A percentile compares a stretch with the other conserved stretches of the same genome.
Evolutionary conservation across 2,888 invertebrate species (phyloP).

Genomic region (Andrena fulva): DNA sequence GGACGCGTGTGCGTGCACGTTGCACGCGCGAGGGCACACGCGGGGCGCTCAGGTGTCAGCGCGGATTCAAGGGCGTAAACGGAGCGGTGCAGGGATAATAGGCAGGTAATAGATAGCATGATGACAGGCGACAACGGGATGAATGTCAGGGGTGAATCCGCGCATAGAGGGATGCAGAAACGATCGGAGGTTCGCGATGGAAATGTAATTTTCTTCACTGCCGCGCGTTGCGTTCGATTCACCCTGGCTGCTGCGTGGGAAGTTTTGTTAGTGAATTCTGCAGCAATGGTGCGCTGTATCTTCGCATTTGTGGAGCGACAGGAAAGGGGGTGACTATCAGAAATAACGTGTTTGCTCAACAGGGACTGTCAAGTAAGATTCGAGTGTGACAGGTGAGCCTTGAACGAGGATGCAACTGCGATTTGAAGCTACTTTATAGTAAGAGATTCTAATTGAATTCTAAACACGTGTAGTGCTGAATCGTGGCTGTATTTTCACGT

Average conservation of each 20-base stretch:
- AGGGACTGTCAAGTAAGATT: not conserved
- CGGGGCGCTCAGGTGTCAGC: slow-evolving; percentile 55
- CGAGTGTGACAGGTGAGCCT: slow-evolving; percentile 18
- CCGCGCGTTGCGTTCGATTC: not conserved
- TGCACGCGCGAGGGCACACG: slow-evolving; percentile 11
- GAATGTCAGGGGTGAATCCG: slow-evolving; percentile 54
- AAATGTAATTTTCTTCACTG: slow-evolving; percentile 25
- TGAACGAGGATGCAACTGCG: slow-evolving; percentile 29
- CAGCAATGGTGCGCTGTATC: not conserved
- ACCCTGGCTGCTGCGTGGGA: not conserved
- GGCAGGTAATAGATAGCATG: slow-evolving; percentile 78
- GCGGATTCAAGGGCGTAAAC: slow-evolving; percentile 67
- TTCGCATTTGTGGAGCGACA: no score
- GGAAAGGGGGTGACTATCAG: no score
- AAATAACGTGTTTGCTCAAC: no score
- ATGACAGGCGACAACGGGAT: slow-evolving; percentile 78
- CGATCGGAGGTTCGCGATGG: slow-evolving; percentile 31
- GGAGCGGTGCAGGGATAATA: slow-evolving; percentile 77
- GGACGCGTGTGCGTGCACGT: slow-evolving; percentile 44
- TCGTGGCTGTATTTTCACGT: no score
- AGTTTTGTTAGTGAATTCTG: not conserved
- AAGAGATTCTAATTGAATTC: slow-evolving; percentile 18
- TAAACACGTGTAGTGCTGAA: not conserved
- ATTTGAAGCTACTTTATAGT: slow-evolving; percentile 40
- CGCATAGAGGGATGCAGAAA: slow-evolving; percentile 50